phyloP scores from a whole-genome alignment of 2,797 vertebrate genomes.

The Botia almorhae region DNA sequence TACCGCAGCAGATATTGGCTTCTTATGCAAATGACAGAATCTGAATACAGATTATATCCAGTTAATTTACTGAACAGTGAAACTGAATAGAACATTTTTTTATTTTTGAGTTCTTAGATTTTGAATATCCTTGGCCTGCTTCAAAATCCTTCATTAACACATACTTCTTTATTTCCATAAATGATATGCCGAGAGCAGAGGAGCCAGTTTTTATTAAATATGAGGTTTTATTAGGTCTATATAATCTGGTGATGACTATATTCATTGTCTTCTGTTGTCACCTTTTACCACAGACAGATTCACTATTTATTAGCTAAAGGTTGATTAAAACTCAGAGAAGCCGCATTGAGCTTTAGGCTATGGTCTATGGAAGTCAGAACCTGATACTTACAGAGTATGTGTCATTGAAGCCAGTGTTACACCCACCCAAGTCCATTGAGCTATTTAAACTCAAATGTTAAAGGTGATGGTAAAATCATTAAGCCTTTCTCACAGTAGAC shows the following conservation, averaged over 20 bases:
- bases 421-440: neutral
- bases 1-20: constrained; percentile 43
- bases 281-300: constrained; percentile 49
- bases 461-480: constrained; percentile 25
- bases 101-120: constrained; percentile 48
- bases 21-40: constrained; percentile 52
- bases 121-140: constrained; percentile 43
- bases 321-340: constrained; percentile 40
- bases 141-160: constrained; percentile 41
- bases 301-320: constrained; percentile 52
- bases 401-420: neutral
- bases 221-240: constrained; percentile 53
- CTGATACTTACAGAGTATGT: constrained; percentile 31
- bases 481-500: neutral
- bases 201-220: constrained; percentile 56
- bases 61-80: constrained; percentile 45
- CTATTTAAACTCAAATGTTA: neutral
- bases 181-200: constrained; percentile 34
- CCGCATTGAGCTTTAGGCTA: constrained; percentile 25
- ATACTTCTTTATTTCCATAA: constrained; percentile 32
- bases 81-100: constrained; percentile 43
- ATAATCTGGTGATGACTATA: constrained; percentile 40
- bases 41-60: constrained; percentile 39
- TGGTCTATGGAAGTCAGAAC: constrained; percentile 31
- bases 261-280: constrained; percentile 46